Evolutionary conservation across 2,113 vertebrate species (phyloP).

Genomic region (Lophotis ruficrista): DNA sequence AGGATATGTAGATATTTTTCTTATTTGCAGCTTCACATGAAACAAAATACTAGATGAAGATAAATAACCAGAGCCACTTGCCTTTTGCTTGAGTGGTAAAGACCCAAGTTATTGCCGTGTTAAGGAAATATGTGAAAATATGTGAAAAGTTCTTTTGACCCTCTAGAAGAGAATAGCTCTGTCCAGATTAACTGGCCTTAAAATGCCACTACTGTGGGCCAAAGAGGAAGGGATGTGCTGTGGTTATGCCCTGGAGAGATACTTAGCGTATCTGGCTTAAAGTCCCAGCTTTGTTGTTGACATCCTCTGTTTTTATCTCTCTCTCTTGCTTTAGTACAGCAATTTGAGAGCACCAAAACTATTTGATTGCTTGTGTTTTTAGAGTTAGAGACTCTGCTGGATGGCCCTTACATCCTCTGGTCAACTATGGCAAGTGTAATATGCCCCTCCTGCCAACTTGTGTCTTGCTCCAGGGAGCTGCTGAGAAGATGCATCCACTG

Average conservation of each 20-base stretch:
- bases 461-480: neutral
- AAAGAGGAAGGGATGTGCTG: neutral
- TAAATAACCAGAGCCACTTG: neutral
- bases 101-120: neutral
- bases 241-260: neutral
- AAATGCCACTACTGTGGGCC: neutral
- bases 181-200: neutral
- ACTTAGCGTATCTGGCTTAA: neutral
- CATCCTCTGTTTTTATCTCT: neutral
- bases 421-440: neutral
- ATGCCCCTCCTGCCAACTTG: neutral
- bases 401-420: neutral
- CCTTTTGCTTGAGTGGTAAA: neutral
- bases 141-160: neutral
- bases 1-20: neutral
- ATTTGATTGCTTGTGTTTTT: neutral
- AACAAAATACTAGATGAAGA: conserved; percentile 3
- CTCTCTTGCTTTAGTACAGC: neutral
- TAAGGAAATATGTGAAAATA: neutral
- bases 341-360: neutral
- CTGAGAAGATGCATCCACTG: neutral
- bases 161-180: neutral
- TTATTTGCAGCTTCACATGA: neutral
- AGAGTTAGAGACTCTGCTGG: neutral
- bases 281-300: neutral